A percentile compares a stretch with the other conserved stretches of the same genome.
These are phyloP conservation scores for Sceloporus undulatus DNA, from an alignment of 2,113 vertebrate species.

Conservation along the genomic window DNA sequence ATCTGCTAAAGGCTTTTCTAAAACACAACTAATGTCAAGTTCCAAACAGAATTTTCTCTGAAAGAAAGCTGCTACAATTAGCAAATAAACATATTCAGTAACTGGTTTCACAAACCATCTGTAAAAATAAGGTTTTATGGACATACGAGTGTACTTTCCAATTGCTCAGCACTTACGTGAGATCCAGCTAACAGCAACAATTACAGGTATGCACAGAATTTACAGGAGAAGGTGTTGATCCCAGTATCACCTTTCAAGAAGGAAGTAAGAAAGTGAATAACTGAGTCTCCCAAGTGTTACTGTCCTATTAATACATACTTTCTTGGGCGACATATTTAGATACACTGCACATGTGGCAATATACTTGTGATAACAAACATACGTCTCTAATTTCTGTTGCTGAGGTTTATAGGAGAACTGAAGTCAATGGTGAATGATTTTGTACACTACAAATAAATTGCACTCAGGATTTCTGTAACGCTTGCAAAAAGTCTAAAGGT, in stretches of 20 bases:
- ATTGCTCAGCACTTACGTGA: constrained; percentile 65
- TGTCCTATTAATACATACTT: not conserved
- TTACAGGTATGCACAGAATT: constrained; percentile 46
- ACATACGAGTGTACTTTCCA: constrained; percentile 30
- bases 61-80: fast-evolving
- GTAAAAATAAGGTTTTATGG: not conserved
- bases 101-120: not conserved
- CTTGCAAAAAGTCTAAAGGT: not conserved
- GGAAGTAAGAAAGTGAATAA: constrained; percentile 36
- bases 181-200: constrained; percentile 38
- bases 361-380: not conserved
- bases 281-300: not conserved
- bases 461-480: constrained; percentile 33
- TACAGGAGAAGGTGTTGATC: constrained; percentile 37
- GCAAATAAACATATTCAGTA: not conserved
- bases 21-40: fast-evolving
- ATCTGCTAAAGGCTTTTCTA: not conserved
- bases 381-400: not conserved
- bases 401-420: not conserved
- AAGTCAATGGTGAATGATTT: not conserved
- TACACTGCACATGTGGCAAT: not conserved
- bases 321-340: constrained; percentile 20
- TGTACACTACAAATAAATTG: constrained; percentile 15
- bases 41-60: not conserved
- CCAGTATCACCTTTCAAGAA: constrained; percentile 63